Conservation (phyloP, 2,113 vertebrate genomes). For the Atrichornis clamosus region DNA sequence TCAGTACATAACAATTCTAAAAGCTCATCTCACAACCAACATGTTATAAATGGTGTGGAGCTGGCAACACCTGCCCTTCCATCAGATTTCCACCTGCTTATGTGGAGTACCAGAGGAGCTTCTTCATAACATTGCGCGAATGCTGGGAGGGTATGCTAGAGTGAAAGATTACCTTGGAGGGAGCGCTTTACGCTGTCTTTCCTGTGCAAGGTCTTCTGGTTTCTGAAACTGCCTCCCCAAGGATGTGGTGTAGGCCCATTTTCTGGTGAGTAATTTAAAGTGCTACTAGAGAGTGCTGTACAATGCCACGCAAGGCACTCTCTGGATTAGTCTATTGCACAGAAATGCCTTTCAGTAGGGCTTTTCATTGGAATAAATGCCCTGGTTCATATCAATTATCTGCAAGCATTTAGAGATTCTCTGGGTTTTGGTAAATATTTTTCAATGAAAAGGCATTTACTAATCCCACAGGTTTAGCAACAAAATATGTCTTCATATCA, state of each 20-base stretch:
- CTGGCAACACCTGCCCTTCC: background rate
- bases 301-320: rapidly evolving
- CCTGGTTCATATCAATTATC: background rate
- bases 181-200: background rate
- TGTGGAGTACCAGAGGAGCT: background rate
- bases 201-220: background rate
- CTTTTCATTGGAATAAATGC: background rate
- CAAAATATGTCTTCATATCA: background rate
- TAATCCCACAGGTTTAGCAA: background rate
- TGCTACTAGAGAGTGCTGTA: background rate
- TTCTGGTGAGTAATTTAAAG: background rate
- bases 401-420: background rate
- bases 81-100: background rate
- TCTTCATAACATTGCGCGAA: background rate
- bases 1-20: background rate
- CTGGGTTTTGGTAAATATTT: background rate
- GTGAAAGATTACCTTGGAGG: background rate
- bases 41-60: background rate
- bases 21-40: background rate
- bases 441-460: background rate
- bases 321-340: background rate
- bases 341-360: background rate
- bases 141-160: background rate
- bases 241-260: rapidly evolving
- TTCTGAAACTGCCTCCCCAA: background rate